Conservation (phyloP, 2,888 invertebrate genomes). For the Entomobrya multifasciata region DNA sequence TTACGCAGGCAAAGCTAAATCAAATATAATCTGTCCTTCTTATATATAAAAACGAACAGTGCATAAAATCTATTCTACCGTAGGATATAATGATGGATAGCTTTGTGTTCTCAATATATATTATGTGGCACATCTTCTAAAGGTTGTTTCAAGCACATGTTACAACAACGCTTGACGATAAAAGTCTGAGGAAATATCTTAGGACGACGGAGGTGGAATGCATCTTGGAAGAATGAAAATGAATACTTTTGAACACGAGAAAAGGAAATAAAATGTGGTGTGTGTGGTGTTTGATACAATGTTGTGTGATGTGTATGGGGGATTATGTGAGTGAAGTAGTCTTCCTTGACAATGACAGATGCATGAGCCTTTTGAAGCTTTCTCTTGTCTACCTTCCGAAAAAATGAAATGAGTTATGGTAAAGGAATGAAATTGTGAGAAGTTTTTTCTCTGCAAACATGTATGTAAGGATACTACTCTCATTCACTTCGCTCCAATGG, state of each 20-base stretch:
- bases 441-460: background rate
- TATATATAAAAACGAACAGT: too few species aligned
- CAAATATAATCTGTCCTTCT: too few species aligned
- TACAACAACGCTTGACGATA: slow-evolving; percentile 20
- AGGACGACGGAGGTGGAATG: background rate
- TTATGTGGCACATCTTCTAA: slow-evolving; percentile 6
- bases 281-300: background rate
- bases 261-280: slow-evolving; percentile 16
- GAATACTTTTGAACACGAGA: slow-evolving; percentile 7
- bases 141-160: slow-evolving; percentile 4
- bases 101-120: too few species aligned
- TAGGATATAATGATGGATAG: background rate
- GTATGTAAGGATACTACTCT: too few species aligned
- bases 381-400: slow-evolving; percentile 53
- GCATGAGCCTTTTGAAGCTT: slow-evolving; percentile 58
- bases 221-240: background rate
- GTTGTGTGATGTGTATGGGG: background rate
- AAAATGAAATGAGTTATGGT: slow-evolving; percentile 58
- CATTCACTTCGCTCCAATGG: too few species aligned
- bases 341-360: slow-evolving; percentile 65
- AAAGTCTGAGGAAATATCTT: background rate
- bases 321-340: slow-evolving; percentile 22
- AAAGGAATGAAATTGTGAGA: background rate
- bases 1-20: too few species aligned
- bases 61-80: background rate